These are phyloP conservation scores for Drosophila mettleri DNA, from an alignment of 2,888 invertebrate genomes.

Conservation along the genomic window DNA sequence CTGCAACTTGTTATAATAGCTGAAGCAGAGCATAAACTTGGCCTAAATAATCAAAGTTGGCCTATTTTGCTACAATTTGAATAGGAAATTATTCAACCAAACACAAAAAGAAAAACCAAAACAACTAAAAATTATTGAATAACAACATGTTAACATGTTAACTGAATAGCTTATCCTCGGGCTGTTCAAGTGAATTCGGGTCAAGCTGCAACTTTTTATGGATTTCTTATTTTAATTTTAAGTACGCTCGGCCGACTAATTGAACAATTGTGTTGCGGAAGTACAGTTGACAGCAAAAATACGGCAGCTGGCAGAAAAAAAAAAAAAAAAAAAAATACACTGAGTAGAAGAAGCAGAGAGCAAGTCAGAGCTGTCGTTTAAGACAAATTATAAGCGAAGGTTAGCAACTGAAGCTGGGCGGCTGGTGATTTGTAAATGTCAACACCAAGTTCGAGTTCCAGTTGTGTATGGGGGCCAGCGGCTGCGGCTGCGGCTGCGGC, in stretches of 20 bases:
- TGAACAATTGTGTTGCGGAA: conserved; percentile 52
- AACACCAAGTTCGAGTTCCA: conserved; percentile 67
- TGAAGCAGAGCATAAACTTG: neutral
- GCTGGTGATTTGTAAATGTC: conserved; percentile 79
- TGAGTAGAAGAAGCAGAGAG: conserved; percentile 9
- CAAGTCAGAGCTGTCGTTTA: conserved; percentile 45
- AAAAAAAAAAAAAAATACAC: neutral
- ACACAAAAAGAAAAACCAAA: too few relatives aligned
- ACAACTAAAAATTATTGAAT: too few relatives aligned
- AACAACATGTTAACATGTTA: neutral
- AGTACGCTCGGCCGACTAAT: conserved; percentile 26
- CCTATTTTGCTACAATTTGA: too few relatives aligned
- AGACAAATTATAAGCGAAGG: conserved; percentile 65
- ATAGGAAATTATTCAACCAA: too few relatives aligned
- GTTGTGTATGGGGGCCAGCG: conserved; percentile 30
- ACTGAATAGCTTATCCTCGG: conserved; percentile 2
- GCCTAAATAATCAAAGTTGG: neutral
- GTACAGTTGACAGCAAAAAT: conserved; percentile 39
- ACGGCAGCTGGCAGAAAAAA: conserved; percentile 19
- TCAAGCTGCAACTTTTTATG: neutral
- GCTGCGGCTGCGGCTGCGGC: conserved; percentile 25
- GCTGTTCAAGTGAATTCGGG: neutral
- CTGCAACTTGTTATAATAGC: neutral
- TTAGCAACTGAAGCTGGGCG: conserved; percentile 65
- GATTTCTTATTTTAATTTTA: conserved; percentile 1